Evolutionary conservation across 2,797 vertebrate genomes (phyloP).

Genomic region (Sphenopsis melanotis): DNA sequence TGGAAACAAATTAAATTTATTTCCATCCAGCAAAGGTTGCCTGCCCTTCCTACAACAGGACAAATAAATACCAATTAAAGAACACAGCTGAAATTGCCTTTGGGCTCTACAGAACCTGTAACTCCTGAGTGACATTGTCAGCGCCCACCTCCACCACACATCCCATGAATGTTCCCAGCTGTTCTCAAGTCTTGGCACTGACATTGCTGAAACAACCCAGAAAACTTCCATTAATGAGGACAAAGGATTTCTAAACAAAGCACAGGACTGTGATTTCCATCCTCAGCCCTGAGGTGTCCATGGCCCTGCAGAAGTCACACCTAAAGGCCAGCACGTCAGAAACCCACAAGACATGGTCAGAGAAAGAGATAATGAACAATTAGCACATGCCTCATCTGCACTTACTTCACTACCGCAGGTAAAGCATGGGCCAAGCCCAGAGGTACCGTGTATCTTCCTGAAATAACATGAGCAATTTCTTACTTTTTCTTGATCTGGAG

Average conservation of each 20-base stretch:
- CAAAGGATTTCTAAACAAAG: background rate
- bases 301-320: background rate
- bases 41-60: background rate
- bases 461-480: constrained; percentile 71
- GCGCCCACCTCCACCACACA: background rate
- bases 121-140: background rate
- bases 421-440: constrained; percentile 59
- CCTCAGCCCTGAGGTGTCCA: background rate
- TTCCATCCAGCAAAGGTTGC: background rate
- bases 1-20: background rate
- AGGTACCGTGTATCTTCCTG: constrained; percentile 60
- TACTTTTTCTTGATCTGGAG: constrained; percentile 93
- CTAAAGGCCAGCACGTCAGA: background rate
- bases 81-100: background rate
- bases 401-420: constrained; percentile 60
- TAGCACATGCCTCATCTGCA: constrained; percentile 38
- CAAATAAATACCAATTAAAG: background rate
- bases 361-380: background rate
- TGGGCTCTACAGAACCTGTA: background rate
- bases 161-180: background rate
- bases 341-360: background rate
- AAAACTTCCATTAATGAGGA: rapidly evolving
- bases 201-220: rapidly evolving
- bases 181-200: rapidly evolving
- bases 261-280: background rate